Evolutionary conservation across 2,888 invertebrate genomes (phyloP), one percentile per base, ranked within the genome.

Genomic region (Eupithecia subfuscata): DNA sequence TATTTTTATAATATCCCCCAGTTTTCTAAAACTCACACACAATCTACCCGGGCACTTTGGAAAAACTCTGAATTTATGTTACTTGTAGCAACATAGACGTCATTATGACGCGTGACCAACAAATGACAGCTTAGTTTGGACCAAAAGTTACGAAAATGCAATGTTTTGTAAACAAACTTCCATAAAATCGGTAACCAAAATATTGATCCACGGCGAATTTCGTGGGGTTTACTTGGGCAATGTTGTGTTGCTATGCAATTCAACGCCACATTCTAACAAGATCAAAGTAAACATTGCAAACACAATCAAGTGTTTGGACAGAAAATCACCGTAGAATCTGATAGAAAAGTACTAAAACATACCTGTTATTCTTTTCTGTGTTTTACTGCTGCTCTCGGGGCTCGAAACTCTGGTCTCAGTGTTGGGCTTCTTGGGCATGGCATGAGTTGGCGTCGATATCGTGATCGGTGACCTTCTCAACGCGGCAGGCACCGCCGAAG

Each of bases 331-430:
- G 34, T 37, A 34, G 34, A 34, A 64, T 30, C 25, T 34, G 16
- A 63, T 22, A 63, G 63, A 11, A 60, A 25, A 63, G 69, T 70
- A 65, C 16, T 63, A 69, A 75, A 65, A 91, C 95, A 91, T 83
- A 96, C 96, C 96, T 94, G 96, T 96, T 90, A 96, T 96, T 90
- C 95, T 95, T 84, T 95, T 95, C 86, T 96, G 96, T 69, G 95
- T 93, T 90, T 95, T 95, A 84, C 87, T 91, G 84, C 82, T 91
- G 84, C 82, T 91, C 75, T 95, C 94, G 43, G 95, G 94, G 84
- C 93, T 94, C 52, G 92, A 87, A 30, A 91, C 88, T 85, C 92
- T 92, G 71, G 87, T 80, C 69, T 93, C 93, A 83, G 91, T 90
- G 60, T 88, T 82, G 22, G 71, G 18, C 71, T 90, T 89, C 74